A percentile compares a stretch with the other conserved stretches of the same genome.
phyloP scores from a whole-genome alignment of 1,140 invertebrate species.

The Drosophila subpulchrella region DNA sequence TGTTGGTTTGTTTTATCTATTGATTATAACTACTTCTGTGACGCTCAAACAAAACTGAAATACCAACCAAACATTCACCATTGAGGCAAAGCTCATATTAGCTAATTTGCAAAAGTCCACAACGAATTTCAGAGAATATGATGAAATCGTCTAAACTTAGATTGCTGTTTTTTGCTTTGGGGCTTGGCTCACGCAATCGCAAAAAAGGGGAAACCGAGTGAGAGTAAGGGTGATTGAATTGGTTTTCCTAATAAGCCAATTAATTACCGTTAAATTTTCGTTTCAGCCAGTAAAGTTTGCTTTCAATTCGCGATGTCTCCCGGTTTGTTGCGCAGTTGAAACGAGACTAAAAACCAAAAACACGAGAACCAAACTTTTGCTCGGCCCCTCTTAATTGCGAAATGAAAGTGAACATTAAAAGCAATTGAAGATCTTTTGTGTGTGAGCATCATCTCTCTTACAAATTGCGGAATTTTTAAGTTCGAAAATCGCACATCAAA shows the following conservation, averaged over 20 bases:
- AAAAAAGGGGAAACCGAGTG: conserved; percentile 3
- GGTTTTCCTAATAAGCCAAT: conserved; percentile 56
- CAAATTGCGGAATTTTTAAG: conserved; percentile 2
- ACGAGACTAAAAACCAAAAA: conserved; percentile 41
- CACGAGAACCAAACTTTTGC: conserved; percentile 44
- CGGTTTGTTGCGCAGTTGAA: conserved; percentile 48
- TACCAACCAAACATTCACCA: conserved; percentile 54
- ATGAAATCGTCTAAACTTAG: conserved; percentile 78
- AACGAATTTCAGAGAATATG: conserved; percentile 49
- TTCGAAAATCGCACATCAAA: conserved; percentile 4
- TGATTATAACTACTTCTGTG: neutral
- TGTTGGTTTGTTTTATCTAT: neutral
- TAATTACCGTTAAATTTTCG: conserved; percentile 67
- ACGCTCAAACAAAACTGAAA: conserved; percentile 13
- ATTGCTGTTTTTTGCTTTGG: conserved; percentile 34
- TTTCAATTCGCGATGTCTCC: conserved; percentile 18
- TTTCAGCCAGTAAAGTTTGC: conserved; percentile 24
- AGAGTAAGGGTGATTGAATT: conserved; percentile 17
- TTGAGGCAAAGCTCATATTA: conserved; percentile 72
- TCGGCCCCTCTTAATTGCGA: conserved; percentile 54
- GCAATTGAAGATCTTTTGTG: conserved; percentile 53
- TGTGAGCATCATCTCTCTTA: conserved; percentile 19
- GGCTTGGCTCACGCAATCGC: conserved; percentile 55
- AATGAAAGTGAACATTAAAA: conserved; percentile 65
- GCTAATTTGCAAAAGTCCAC: conserved; percentile 69